Conservation (phyloP, 2,113 vertebrate genomes). For the Struthidea cinerea region DNA sequence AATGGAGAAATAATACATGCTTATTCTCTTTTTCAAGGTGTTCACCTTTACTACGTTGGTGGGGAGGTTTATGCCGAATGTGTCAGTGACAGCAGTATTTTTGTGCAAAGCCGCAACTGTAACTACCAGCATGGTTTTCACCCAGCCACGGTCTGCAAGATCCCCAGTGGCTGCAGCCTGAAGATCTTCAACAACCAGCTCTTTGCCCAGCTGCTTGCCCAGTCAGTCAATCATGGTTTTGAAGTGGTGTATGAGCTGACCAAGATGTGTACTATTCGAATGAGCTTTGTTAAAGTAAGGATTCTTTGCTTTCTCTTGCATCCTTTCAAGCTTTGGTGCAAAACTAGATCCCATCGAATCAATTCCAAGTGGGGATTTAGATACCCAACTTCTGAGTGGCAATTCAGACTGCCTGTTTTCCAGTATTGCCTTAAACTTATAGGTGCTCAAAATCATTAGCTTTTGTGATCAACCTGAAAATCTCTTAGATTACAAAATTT, state of each 20-base stretch:
- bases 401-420: background rate
- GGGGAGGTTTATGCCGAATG: slow-evolving; percentile 97
- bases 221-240: slow-evolving; percentile 95
- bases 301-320: background rate
- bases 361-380: background rate
- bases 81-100: slow-evolving; percentile 97
- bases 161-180: slow-evolving; percentile 96
- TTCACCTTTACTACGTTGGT: slow-evolving; percentile 93
- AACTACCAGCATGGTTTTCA: slow-evolving; percentile 98
- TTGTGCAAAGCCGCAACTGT: slow-evolving; percentile 98
- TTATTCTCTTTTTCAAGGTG: slow-evolving; percentile 69
- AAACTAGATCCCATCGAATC: background rate
- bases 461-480: background rate
- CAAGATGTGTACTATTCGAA: slow-evolving; percentile 97
- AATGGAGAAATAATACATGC: background rate
- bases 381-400: background rate
- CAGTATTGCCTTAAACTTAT: background rate
- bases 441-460: background rate
- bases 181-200: slow-evolving; percentile 99
- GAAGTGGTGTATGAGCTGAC: slow-evolving; percentile 97
- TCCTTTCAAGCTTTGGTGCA: background rate
- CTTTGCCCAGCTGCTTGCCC: slow-evolving; percentile 93
- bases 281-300: slow-evolving; percentile 97
- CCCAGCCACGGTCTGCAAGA: slow-evolving; percentile 94
- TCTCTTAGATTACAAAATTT: background rate